Evolutionary conservation across 2,888 invertebrate species (phyloP), one percentile per base, ranked within the genome.

Genomic region (Phania funesta): DNA sequence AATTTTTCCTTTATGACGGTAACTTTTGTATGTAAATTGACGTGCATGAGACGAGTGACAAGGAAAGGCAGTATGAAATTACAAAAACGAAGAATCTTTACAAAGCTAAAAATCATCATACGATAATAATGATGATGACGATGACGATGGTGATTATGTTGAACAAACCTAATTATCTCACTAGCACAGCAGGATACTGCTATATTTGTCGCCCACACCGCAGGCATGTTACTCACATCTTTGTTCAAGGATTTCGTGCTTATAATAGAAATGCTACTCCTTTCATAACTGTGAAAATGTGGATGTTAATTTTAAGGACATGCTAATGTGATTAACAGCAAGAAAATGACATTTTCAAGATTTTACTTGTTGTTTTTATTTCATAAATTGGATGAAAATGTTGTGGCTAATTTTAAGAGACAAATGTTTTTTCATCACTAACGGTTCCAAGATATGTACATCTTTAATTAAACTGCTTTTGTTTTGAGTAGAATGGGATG

Each of bases 291-390:
- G 48, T 58, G 11, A 24, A 13, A 13, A 48, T 65, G n/a, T 16
- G 64, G 26, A 38, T 67, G 64, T 74, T 79, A 73, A 83, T 77
- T 74, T 88, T 87, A 85, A 88, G 86, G 87, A 86, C 86, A 86
- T 86, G 87, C 87, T 87, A 87, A 86, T 87, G 87, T 85, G 87
- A 86, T 87, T 87, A 86, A 86, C 83, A 87, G 87, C 86, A 87
- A 87, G 85, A 87, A 88, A 85, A 84, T 83, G 79, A 83, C 84
- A 87, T 86, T 83, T 80, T 76, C 84, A 67, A 70, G 35, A 65
- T 76, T 70, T 83, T 75, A 84, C 85, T 85, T 87, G 86, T 84
- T 9, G 64, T 41, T 46, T 58, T 60, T 80, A 54, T 11, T 80
- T 84, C 35, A 48, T 70, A 38, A 70, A 54, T 18, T 62, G 71